phyloP scores from a whole-genome alignment of 2,797 vertebrate species.

The Brachymystax lenok region DNA sequence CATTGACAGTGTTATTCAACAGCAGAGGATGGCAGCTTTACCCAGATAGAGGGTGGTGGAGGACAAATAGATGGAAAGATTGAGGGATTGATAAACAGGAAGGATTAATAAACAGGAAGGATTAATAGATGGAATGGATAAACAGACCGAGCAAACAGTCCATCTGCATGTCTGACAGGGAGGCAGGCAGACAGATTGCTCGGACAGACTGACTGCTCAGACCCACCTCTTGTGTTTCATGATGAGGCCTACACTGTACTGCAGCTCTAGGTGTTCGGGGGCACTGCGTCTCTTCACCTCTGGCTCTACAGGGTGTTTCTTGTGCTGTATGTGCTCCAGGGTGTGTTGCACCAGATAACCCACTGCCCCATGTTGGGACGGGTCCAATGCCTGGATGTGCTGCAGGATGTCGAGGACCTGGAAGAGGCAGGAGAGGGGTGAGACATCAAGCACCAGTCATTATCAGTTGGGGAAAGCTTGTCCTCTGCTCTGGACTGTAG shows the following conservation, averaged over 20 bases:
- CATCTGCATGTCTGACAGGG: no score
- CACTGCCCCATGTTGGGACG: slow-evolving; percentile 92
- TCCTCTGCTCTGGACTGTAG: background rate
- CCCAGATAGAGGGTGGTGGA: background rate
- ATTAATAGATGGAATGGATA: no score
- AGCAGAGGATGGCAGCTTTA: no score
- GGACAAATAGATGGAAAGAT: background rate
- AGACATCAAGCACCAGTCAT: no score
- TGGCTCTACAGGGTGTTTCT: slow-evolving; percentile 86
- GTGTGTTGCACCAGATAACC: slow-evolving; percentile 97
- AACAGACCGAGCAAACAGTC: no score
- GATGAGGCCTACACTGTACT: slow-evolving; percentile 90
- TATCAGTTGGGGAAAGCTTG: background rate
- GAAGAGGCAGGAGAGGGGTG: background rate
- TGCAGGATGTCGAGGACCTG: slow-evolving; percentile 98
- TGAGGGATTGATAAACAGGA: background rate
- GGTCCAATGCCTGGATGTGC: slow-evolving; percentile 94
- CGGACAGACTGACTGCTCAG: background rate
- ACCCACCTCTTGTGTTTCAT: slow-evolving; percentile 96
- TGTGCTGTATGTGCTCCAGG: slow-evolving; percentile 94
- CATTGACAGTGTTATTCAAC: no score
- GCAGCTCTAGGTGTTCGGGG: slow-evolving; percentile 87
- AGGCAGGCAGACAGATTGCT: no score
- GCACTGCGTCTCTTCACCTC: slow-evolving; percentile 86
- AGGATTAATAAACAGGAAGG: background rate